Evolutionary conservation across 2,888 invertebrate species (phyloP).

Genomic region (Meta bourneti): DNA sequence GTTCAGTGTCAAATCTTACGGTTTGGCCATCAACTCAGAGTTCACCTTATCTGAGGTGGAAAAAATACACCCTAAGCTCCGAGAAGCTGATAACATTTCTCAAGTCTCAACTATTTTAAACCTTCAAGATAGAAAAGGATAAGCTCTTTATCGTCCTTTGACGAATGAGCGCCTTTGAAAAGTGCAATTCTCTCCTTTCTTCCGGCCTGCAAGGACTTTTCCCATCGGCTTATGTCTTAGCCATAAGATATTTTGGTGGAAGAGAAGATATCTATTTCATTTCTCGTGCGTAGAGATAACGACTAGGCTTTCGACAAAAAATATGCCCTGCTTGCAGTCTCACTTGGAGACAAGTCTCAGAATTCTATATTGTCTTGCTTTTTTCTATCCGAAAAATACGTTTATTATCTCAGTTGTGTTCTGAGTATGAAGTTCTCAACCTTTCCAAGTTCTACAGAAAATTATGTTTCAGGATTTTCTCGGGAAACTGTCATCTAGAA

Average conservation of each 20-base stretch:
- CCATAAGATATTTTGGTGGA: constrained; percentile 9
- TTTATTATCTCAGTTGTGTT: no score
- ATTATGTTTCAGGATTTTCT: no score
- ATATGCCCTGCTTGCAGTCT: not conserved
- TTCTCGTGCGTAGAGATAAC: constrained; percentile 29
- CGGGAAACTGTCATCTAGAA: no score
- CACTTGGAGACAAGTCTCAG: no score
- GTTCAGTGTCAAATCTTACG: not conserved
- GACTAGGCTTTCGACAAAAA: constrained; percentile 3
- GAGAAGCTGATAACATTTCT: not conserved
- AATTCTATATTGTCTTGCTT: no score
- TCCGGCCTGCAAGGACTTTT: not conserved
- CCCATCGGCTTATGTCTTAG: not conserved
- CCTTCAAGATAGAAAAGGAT: constrained; percentile 39
- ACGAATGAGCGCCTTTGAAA: constrained; percentile 22
- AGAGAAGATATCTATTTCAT: constrained; percentile 15
- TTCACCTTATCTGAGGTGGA: not conserved
- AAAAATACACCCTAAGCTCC: not conserved
- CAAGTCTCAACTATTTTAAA: constrained; percentile 9
- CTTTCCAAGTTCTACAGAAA: no score
- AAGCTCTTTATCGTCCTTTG: constrained; percentile 33
- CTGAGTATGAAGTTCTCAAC: no score
- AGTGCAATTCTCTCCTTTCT: not conserved
- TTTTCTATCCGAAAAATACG: no score
- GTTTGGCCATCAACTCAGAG: not conserved